phyloP scores from a whole-genome alignment of 1,140 invertebrate species.

The Ips nitidus region DNA sequence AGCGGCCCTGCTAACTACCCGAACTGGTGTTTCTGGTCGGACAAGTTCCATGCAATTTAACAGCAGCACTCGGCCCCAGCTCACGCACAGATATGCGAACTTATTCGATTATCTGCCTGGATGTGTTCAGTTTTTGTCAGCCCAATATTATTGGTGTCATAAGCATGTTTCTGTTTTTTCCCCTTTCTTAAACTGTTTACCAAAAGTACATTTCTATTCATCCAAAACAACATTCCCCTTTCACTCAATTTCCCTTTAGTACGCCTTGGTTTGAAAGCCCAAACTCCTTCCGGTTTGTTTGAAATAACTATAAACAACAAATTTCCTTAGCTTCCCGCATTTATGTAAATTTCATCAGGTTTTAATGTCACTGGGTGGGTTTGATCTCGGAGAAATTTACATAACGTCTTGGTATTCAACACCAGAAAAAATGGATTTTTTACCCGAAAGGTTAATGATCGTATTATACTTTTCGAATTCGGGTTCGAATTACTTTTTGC shows the following conservation, averaged over 20 bases:
- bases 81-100: slow-evolving; percentile 17
- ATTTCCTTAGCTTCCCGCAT: slow-evolving; percentile 22
- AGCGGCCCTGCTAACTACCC: slow-evolving; percentile 39
- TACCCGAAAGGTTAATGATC: neutral
- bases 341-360: slow-evolving; percentile 34
- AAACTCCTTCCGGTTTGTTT: slow-evolving; percentile 4
- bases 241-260: neutral
- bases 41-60: slow-evolving; percentile 34
- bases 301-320: slow-evolving; percentile 24
- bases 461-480: too few relatives aligned
- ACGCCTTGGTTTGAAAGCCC: neutral
- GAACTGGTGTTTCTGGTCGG: slow-evolving; percentile 40
- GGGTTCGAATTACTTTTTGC: too few relatives aligned
- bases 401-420: slow-evolving; percentile 15
- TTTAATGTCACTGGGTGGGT: slow-evolving; percentile 29
- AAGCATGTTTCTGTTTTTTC: neutral
- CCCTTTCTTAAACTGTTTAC: too few relatives aligned
- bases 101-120: slow-evolving; percentile 22
- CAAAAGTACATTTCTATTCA: too few relatives aligned
- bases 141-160: slow-evolving; percentile 15
- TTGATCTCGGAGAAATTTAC: slow-evolving; percentile 29
- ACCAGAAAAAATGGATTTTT: neutral
- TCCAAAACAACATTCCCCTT: too few relatives aligned
- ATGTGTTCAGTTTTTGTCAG: slow-evolving; percentile 13
- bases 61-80: slow-evolving; percentile 16